Evolutionary conservation across 2,888 invertebrate genomes (phyloP).

Genomic region (Heliconius aoede): DNA sequence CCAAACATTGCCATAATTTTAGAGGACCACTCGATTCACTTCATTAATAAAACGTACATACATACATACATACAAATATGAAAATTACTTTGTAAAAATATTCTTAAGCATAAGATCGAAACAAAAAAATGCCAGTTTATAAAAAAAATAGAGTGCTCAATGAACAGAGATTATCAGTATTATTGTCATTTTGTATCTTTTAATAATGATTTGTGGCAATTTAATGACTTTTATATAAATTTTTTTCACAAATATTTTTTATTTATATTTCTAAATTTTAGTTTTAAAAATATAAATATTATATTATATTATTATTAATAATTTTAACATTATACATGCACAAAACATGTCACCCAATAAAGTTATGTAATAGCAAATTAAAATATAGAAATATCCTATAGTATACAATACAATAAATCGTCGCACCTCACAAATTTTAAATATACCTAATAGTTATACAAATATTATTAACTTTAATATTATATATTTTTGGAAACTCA

Average conservation of each 20-base stretch:
- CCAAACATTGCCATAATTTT: slow-evolving; percentile 41
- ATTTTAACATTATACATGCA: not conserved
- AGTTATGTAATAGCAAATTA: not conserved
- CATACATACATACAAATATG: not conserved
- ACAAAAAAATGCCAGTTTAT: slow-evolving; percentile 21
- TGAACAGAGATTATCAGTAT: slow-evolving; percentile 40
- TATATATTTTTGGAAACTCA: not conserved
- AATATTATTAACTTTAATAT: not conserved
- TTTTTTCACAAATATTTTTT: not conserved
- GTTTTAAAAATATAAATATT: not conserved
- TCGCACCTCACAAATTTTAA: slow-evolving; percentile 12
- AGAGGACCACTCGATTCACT: slow-evolving; percentile 41
- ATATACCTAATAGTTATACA: not conserved
- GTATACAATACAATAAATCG: slow-evolving; percentile 8
- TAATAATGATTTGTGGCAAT: not conserved
- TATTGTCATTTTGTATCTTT: slow-evolving; percentile 28
- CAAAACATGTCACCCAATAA: not conserved
- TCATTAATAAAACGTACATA: slow-evolving; percentile 26
- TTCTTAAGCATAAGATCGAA: slow-evolving; percentile 24
- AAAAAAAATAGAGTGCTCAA: slow-evolving; percentile 42
- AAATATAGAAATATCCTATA: not conserved
- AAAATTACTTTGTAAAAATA: slow-evolving; percentile 36
- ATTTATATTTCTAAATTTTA: not conserved
- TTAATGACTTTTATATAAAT: not conserved
- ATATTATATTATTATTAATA: not conserved